Evolutionary conservation across 1,140 invertebrate genomes (phyloP).

Genomic region (Drosophila varians): DNA sequence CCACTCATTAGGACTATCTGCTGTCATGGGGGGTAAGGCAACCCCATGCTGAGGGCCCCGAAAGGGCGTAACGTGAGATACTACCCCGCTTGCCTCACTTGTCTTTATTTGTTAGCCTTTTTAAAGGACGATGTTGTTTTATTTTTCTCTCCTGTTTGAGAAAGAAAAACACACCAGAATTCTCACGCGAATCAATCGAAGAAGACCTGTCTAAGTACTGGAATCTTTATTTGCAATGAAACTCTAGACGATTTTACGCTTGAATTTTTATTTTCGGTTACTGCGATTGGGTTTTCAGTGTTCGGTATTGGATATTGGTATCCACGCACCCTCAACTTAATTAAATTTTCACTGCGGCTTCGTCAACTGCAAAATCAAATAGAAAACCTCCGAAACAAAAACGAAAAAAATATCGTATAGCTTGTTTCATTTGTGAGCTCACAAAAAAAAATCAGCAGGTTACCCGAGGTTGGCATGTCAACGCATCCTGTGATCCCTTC

Average conservation of each 20-base stretch:
- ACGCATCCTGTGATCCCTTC: slow-evolving; percentile 34
- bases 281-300: slow-evolving; percentile 9
- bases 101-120: slow-evolving; percentile 47
- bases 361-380: slow-evolving; percentile 70
- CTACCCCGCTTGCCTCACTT: slow-evolving; percentile 12
- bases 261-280: slow-evolving; percentile 44
- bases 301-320: slow-evolving; percentile 26
- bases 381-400: slow-evolving; percentile 35
- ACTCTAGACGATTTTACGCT: slow-evolving; percentile 72
- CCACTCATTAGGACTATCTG: slow-evolving; percentile 52
- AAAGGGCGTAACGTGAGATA: slow-evolving; percentile 56
- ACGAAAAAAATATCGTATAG: slow-evolving; percentile 75
- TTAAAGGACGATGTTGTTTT: slow-evolving; percentile 20
- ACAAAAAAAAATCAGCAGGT: slow-evolving; percentile 37
- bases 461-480: slow-evolving; percentile 67
- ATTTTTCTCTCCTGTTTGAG: slow-evolving; percentile 24
- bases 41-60: slow-evolving; percentile 56
- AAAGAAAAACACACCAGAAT: slow-evolving; percentile 70
- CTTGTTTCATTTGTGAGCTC: slow-evolving; percentile 66
- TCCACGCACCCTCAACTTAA: slow-evolving; percentile 62
- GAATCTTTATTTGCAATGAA: slow-evolving; percentile 75
- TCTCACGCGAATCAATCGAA: slow-evolving; percentile 74
- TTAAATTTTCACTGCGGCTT: slow-evolving; percentile 82
- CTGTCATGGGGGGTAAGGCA: slow-evolving; percentile 55
- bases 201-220: slow-evolving; percentile 47